These are phyloP conservation scores for Podarcis lilfordi DNA, from an alignment of 2,797 vertebrate species.

Conservation along the genomic window DNA sequence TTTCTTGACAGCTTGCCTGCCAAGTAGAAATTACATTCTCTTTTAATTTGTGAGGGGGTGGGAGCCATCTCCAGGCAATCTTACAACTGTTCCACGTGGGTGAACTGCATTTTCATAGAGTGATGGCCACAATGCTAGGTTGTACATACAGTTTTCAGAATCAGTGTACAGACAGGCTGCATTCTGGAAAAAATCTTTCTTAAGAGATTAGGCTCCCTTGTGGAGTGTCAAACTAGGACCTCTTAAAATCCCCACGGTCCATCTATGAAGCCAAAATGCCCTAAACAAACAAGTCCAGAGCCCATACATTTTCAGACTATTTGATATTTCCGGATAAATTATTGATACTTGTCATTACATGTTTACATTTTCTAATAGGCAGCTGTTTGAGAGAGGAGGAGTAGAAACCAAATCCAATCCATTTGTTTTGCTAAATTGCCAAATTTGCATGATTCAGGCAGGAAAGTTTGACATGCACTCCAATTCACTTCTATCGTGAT, in stretches of 20 bases:
- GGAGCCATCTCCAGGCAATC: background rate
- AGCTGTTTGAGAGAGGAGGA: background rate
- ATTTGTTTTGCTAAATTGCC: background rate
- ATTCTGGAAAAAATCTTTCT: no score
- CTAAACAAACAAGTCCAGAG: background rate
- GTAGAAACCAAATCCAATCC: background rate
- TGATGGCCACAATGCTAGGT: background rate
- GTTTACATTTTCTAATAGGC: background rate
- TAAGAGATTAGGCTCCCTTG: no score
- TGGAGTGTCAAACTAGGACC: no score
- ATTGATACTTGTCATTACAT: background rate
- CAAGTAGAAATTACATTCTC: background rate
- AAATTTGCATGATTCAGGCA: constrained; percentile 13
- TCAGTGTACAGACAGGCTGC: background rate
- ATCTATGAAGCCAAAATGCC: no score
- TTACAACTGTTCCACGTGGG: background rate
- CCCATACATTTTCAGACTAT: background rate
- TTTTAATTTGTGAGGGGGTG: background rate
- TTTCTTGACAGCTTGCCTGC: background rate
- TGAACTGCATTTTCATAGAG: background rate
- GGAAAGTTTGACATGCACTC: background rate
- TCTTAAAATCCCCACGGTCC: no score
- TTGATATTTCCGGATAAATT: constrained; percentile 17
- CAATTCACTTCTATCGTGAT: background rate
- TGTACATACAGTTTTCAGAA: no score